Percentiles rank a stretch among this genome's conserved stretches.
Conservation (phyloP, 2,113 vertebrate species). For the Calyptomena viridis region DNA sequence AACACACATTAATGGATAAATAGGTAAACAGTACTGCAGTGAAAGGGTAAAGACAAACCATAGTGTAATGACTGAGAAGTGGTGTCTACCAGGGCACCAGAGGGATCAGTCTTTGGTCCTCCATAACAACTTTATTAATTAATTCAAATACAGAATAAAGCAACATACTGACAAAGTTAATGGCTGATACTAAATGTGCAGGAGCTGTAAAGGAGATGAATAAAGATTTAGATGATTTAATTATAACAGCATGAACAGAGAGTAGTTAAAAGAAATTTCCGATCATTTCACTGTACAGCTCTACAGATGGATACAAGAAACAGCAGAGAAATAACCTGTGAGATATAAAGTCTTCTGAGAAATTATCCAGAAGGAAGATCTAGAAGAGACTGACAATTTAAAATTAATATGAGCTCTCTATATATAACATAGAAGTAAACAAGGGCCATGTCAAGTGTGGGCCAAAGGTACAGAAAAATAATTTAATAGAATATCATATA, state of each 20-base stretch:
- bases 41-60: background rate
- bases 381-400: background rate
- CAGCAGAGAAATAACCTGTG: background rate
- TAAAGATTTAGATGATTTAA: background rate
- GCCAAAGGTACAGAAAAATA: background rate
- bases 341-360: background rate
- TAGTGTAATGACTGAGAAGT: background rate
- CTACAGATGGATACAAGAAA: background rate
- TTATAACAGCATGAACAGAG: background rate
- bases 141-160: background rate
- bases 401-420: background rate
- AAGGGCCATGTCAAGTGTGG: background rate
- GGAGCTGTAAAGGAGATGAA: background rate
- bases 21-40: background rate
- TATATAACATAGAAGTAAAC: background rate
- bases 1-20: constrained; percentile 30
- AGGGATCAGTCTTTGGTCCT: background rate
- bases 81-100: background rate
- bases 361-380: background rate
- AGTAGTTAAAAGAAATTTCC: background rate
- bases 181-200: background rate
- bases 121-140: background rate
- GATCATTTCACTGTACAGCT: background rate
- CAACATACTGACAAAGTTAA: background rate
- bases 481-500: background rate